Percentiles rank a stretch among this genome's conserved stretches.
Conservation (phyloP, 2,888 invertebrate species). For the Orgyia antiqua region DNA sequence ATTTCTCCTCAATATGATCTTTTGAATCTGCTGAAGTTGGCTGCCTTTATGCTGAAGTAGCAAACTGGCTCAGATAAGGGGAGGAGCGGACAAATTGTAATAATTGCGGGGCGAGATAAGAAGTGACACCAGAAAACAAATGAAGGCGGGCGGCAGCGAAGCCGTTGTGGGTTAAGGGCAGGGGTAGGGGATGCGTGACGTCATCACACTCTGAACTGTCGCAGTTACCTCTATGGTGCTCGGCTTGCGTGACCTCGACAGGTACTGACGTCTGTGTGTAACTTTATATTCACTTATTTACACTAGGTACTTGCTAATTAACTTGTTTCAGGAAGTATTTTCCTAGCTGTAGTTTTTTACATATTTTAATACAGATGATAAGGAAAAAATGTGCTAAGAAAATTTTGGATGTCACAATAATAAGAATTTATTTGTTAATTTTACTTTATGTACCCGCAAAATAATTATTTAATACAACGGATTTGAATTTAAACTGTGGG, state of each 20-base stretch:
- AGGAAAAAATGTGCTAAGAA: constrained; percentile 9
- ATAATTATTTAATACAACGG: constrained; percentile 57
- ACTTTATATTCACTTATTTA: constrained; percentile 28
- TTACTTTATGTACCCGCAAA: constrained; percentile 39
- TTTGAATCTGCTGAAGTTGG: constrained; percentile 69
- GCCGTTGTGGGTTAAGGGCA: constrained; percentile 27
- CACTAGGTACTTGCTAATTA: constrained; percentile 23
- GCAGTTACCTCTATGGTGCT: too few species aligned
- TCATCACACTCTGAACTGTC: constrained; percentile 44
- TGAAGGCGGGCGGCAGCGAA: constrained; percentile 59
- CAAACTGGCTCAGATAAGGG: constrained; percentile 73
- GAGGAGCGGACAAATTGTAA: constrained; percentile 77
- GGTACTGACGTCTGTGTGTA: constrained; percentile 32
- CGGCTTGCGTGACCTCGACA: constrained; percentile 20
- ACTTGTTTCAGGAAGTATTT: constrained; percentile 12
- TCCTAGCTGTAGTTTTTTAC: constrained; percentile 12
- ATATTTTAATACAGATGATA: constrained; percentile 10
- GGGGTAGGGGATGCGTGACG: constrained; percentile 47
- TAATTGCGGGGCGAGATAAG: constrained; percentile 77
- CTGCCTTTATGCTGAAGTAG: constrained; percentile 71
- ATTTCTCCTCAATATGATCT: constrained; percentile 63
- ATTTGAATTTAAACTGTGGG: constrained; percentile 58
- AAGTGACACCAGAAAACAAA: constrained; percentile 78
- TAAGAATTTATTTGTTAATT: constrained; percentile 33
- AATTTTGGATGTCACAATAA: constrained; percentile 15